Evolutionary conservation across 2,113 vertebrate genomes (phyloP).

Genomic region (Ameiurus melas): DNA sequence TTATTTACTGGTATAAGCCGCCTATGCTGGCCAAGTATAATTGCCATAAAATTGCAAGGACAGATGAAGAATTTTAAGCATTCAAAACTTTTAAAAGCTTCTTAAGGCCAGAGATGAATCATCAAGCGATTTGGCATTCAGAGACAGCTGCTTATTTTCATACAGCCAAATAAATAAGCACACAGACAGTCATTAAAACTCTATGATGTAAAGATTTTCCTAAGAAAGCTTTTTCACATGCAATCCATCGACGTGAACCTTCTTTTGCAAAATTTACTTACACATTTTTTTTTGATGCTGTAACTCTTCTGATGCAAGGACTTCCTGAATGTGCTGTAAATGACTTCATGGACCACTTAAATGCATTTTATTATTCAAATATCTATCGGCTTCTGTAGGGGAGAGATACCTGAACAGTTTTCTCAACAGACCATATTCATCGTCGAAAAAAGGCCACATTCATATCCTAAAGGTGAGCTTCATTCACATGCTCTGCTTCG

Average conservation of each 20-base stretch:
- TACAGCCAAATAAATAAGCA: not conserved
- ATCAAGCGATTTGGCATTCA: constrained; percentile 1
- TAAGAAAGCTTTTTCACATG: not conserved
- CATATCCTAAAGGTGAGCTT: constrained; percentile 11
- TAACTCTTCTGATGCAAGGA: not conserved
- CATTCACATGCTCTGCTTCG: constrained; percentile 23
- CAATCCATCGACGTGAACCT: no score
- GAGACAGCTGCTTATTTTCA: not conserved
- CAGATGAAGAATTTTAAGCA: constrained; percentile 12
- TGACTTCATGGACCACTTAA: not conserved
- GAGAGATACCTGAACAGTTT: not conserved
- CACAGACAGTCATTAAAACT: constrained; percentile 8
- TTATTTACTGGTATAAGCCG: constrained; percentile 12
- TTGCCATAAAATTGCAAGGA: not conserved
- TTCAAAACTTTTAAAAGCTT: constrained; percentile 2
- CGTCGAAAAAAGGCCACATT: constrained; percentile 22
- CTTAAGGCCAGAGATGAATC: constrained; percentile 11
- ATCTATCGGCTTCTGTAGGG: not conserved
- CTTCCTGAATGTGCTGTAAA: not conserved
- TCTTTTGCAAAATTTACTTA: not conserved
- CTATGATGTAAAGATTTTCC: not conserved
- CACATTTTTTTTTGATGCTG: not conserved
- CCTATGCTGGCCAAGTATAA: not conserved
- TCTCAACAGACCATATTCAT: constrained; percentile 13
- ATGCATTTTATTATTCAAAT: not conserved